Evolutionary conservation across 1,140 invertebrate species (phyloP).

Genomic region (Charaxes varanes): DNA sequence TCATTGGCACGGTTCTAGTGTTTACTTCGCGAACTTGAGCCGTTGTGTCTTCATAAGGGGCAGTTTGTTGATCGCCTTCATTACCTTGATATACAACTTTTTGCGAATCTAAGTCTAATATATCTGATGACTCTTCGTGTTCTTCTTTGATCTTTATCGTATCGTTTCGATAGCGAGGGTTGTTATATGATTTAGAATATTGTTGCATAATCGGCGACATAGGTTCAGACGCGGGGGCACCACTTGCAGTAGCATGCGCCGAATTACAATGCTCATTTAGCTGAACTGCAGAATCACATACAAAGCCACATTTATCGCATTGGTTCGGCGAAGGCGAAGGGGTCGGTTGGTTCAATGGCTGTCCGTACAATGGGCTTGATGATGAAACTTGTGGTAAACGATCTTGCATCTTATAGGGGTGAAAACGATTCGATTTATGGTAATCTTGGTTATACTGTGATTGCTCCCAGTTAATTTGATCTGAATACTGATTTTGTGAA

Average conservation of each 20-base stretch:
- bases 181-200: constrained; percentile 64
- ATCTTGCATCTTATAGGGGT: constrained; percentile 72
- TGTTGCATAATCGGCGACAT: constrained; percentile 72
- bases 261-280: constrained; percentile 82
- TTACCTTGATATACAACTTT: constrained; percentile 83
- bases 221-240: constrained; percentile 49
- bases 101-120: constrained; percentile 91
- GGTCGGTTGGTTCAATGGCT: constrained; percentile 73
- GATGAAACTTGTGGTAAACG: constrained; percentile 76
- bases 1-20: constrained; percentile 78
- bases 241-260: constrained; percentile 75
- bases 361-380: constrained; percentile 78
- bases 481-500: constrained; percentile 64
- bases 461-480: constrained; percentile 68
- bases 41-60: constrained; percentile 71
- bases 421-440: constrained; percentile 68
- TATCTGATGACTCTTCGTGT: constrained; percentile 83
- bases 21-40: constrained; percentile 70
- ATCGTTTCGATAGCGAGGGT: constrained; percentile 47
- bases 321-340: constrained; percentile 80
- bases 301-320: constrained; percentile 87
- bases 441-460: constrained; percentile 73
- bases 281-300: constrained; percentile 81
- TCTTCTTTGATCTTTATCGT: constrained; percentile 76
- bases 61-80: constrained; percentile 56